Evolutionary conservation across 2,113 vertebrate genomes (phyloP), one percentile per base, ranked within the genome.

Genomic region (Daphoenositta chrysoptera): DNA sequence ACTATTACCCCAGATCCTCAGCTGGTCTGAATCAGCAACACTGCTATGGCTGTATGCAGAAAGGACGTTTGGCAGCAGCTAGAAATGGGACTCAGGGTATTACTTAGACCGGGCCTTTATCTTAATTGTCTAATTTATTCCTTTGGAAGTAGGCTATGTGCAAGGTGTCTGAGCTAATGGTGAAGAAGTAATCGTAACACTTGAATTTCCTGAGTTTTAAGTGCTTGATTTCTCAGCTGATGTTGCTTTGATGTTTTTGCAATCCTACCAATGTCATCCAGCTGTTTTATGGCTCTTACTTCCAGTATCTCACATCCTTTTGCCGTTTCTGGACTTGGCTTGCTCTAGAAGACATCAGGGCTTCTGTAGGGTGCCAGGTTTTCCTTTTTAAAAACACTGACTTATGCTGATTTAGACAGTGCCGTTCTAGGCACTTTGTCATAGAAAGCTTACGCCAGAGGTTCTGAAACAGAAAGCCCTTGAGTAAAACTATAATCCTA

Each of bases 401-500:
- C 22, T 78, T 85, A 44, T 69, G 50, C 54, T 88, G 82, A 77
- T 88, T 88, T 88, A 90, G 54, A 72, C 39, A 73, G 82, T 58
- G 51, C 58, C 90, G 51, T 94, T 96, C 90, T 73, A 58, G 82
- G 56, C 22, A 48, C 64, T 92, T 94, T 95, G 79, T 96, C 68
- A 68, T 26, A 73, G 71, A 73, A 80, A 93, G 71, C 87, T 94
- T 90, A 60, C 88, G 83, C 64, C 3, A 27, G 51, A 92, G 60
- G 60, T 94, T 92, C 79, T 92, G 76, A 86, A 82, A 76, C 27
- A 77, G 93, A 97, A 94, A 91, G 7, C 56, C 84, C 42, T 89
- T 94, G 70, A 86, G 93, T 95, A 97, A 96, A 96, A 39, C 75
- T 78, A 23, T 80, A 96, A 93, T 97, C 63, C 61, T 90, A n/a